Percentiles rank a stretch among this genome's conserved stretches.
phyloP scores from a whole-genome alignment of 1,140 invertebrate genomes.

The Brachionus rubens region DNA sequence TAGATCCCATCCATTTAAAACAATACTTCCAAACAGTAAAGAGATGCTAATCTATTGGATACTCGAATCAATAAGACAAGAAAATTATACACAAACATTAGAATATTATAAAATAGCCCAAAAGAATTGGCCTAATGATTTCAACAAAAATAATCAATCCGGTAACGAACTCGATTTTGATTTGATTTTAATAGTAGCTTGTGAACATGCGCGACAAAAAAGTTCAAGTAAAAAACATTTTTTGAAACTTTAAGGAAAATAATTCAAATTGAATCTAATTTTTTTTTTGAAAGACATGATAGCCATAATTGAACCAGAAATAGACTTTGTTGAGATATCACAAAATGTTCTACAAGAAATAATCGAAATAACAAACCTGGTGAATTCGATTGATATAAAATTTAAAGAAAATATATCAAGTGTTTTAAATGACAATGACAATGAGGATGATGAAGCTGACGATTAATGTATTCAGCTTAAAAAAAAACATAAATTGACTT shows the following conservation, averaged over 20 bases:
- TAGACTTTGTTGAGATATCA: slow-evolving; percentile 14
- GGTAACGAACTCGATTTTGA: not conserved
- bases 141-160: not conserved
- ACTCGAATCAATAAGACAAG: slow-evolving; percentile 2
- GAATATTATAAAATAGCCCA: slow-evolving; percentile 32
- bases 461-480: too few species aligned
- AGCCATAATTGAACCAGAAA: slow-evolving; percentile 13
- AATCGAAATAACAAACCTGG: slow-evolving; percentile 19
- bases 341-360: slow-evolving; percentile 5
- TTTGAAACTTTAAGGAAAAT: not conserved
- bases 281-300: slow-evolving; percentile 16
- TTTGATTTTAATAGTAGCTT: not conserved
- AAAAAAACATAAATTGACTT: too few species aligned
- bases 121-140: slow-evolving; percentile 33
- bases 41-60: not conserved
- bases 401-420: slow-evolving; percentile 42
- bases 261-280: not conserved
- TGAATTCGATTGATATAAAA: slow-evolving; percentile 21
- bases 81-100: slow-evolving; percentile 6
- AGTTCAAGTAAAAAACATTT: slow-evolving; percentile 3
- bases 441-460: not conserved
- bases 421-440: slow-evolving; percentile 30
- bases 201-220: slow-evolving; percentile 23
- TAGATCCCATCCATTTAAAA: not conserved
- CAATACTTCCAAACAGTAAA: slow-evolving; percentile 29